Base-by-base conservation (phyloP, 1,140 invertebrate species). In the Solenopsis fugax region DNA sequence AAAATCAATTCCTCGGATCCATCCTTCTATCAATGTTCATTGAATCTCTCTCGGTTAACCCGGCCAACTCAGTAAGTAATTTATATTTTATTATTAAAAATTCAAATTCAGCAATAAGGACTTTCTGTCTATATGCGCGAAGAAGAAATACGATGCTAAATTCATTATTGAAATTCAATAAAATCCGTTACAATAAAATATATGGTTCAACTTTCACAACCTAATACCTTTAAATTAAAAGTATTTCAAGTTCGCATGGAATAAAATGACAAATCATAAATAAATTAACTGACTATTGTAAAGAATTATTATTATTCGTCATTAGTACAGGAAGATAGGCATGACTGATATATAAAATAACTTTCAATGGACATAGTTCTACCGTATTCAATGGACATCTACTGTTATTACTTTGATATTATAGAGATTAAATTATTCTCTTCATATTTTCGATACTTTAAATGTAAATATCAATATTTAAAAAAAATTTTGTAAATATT, bases 61-160 rank as follows among this genome's bases (percentile, higher is more conserved):
- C 67, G 24, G 21, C 21, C 41, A 24, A 45, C 18, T 56, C 34
- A 56, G 73, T 29, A 58, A 72, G 65, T 18, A 58, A 73, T 48
- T 73, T 82, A 34, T 60, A 34, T 34, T 52, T 73, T 56, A 73
- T 73, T 56, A 73, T 73, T 48, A 82, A 48, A 73, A 82, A 81
- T 81, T 71, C 5, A 71, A 37, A 71, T 71, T 69, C 9, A 41
- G 0, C 16, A 16, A 81, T 80, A 69, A 58, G 54, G 13, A 58
- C 21, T 60, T 72, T 50, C 4, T 4, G 9, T 48, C 3, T 65
- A 52, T 64, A 52, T 34, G 18, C 18, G 41, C n/a, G 37, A 72
- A 1, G 16, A 21, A 58, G 29, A 82, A 82, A 6, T 13, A 56
- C 0, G 12, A 80, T 37, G 7, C n/a, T 73, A 75, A 84, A 60